Evolutionary conservation across 2,797 vertebrate species (phyloP), one percentile per base, ranked within the genome.

Genomic region (Crenichthys baileyi): DNA sequence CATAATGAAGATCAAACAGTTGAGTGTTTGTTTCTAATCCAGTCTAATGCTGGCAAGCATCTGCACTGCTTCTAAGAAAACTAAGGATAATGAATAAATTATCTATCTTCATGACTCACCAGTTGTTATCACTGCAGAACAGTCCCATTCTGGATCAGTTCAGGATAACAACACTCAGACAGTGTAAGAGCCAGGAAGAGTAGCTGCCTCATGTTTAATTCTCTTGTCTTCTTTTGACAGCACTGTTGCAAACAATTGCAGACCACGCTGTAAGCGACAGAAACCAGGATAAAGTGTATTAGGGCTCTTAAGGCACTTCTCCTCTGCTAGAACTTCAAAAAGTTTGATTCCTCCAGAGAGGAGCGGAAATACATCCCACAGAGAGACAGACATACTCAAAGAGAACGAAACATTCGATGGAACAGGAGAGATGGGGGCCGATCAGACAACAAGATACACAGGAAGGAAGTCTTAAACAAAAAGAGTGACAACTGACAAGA

Each of bases 271-370:
- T 84, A 84, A 88, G 87, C 60, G 11, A 72, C 87, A 72, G 85
- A 83, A 92, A 92, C 86, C 76, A 76, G 84, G 74, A 84, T 87
- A 87, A 86, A 86, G 85, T 79, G 84, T 70, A 87, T 87, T 67
- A 85, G 77, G 78, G 79, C 92, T 90, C 92, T 90, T 88, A 92
- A 91, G 91, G 87, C 84, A 58, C 74, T 86, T 82, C 81, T 88
- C 80, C 76, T 87, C 82, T 80, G 84, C 77, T 86, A 56, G 80
- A 85, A 90, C 88, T 89, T 92, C 87, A 92, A 89, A 91, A 91
- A 75, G 81, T 87, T 81, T 48, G 31, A 82, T 81, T 86, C 67
- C 90, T 91, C 90, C 79, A 72, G 91, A 93, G 92, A 90, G 77
- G 53, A 84, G 72, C 72, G 72, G 80, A 88, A 86, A 87, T 79